Evolutionary conservation across 2,113 vertebrate species (phyloP).

Genomic region (Sander lucioperca): DNA sequence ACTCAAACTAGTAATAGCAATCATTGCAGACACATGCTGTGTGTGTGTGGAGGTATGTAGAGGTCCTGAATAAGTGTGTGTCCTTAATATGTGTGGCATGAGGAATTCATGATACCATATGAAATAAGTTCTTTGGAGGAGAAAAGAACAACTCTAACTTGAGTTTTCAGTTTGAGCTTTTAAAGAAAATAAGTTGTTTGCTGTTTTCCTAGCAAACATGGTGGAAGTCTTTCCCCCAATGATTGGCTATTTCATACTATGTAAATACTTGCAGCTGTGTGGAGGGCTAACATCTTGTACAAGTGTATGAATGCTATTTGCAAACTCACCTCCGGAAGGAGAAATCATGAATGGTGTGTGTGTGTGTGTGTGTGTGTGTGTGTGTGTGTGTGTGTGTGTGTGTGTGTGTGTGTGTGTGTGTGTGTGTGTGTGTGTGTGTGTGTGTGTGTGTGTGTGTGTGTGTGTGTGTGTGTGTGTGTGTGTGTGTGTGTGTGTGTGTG

Average conservation of each 20-base stretch:
- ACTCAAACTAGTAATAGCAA: slow-evolving; percentile 46
- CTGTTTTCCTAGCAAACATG: slow-evolving; percentile 37
- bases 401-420: too few relatives aligned
- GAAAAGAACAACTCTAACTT: background rate
- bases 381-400: too few relatives aligned
- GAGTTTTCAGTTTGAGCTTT: slow-evolving; percentile 27
- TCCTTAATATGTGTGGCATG: slow-evolving; percentile 41
- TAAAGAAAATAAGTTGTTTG: slow-evolving; percentile 3
- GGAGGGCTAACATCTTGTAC: slow-evolving; percentile 9
- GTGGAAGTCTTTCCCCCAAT: background rate
- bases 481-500: too few relatives aligned
- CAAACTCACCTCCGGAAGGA: slow-evolving; percentile 34
- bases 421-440: too few relatives aligned
- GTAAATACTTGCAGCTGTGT: slow-evolving; percentile 51
- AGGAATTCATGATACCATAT: slow-evolving; percentile 48
- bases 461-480: too few relatives aligned
- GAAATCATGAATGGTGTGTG: slow-evolving; percentile 36
- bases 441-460: too few relatives aligned
- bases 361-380: too few relatives aligned
- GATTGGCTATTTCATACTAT: slow-evolving; percentile 31
- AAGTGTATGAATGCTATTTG: slow-evolving; percentile 38
- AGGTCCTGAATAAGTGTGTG: slow-evolving; percentile 47
- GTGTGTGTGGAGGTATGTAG: slow-evolving; percentile 45
- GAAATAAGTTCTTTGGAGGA: slow-evolving; percentile 28
- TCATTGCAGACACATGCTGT: slow-evolving; percentile 40